Evolutionary conservation across 2,113 vertebrate species (phyloP), one percentile per base, ranked within the genome.

Genomic region (Triplophysa siluroides): DNA sequence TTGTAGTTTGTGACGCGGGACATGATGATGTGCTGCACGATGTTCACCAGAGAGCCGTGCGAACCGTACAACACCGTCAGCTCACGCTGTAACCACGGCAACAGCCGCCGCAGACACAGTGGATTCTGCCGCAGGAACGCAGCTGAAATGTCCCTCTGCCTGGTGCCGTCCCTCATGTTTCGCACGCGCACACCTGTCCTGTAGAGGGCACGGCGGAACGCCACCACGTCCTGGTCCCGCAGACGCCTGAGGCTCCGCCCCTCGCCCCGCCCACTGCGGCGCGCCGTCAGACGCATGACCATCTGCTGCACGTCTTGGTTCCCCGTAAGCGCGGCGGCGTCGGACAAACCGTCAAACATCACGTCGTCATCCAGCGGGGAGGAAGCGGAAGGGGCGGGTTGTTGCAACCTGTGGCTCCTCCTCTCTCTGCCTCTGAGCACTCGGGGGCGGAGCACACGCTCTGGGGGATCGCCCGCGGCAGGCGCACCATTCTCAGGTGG

Each of bases 11-110:
- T 96, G 2, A 98, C 93, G 2, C 95, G 95, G 7, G 95, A 95
- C 95, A 98, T 97, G 78, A 99, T 95, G 76, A 98, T 91, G 86
- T 96, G 96, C 68, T 97, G 97, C 8, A 98, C 95, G 21, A 97
- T 95, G 81, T 94, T 97, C 76, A 97, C 93, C 84, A 98, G 87
- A 33, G 96, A 96, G 0, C 94, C 96, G 5, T 96, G 95, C 11
- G 92, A 88, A 43, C 97, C 97, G 61, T 97, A 97, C 0, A 99
- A 87, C 41, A 97, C 96, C 0, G 89, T 88, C 0, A 99, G 93
- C 70, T 99, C 97, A 76, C 96, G 90, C 82, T 96, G 98, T 47
- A 99, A 9, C 96, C 96, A 99, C 0, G 98, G 97, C 38, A 97
- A 85, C 68, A 99, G 83, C 60, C 97, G 92, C 52, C 96, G 96